Percentiles rank a stretch among this genome's conserved stretches.
Evolutionary conservation across 2,888 invertebrate genomes (phyloP).

Genomic region (Panopea generosa): DNA sequence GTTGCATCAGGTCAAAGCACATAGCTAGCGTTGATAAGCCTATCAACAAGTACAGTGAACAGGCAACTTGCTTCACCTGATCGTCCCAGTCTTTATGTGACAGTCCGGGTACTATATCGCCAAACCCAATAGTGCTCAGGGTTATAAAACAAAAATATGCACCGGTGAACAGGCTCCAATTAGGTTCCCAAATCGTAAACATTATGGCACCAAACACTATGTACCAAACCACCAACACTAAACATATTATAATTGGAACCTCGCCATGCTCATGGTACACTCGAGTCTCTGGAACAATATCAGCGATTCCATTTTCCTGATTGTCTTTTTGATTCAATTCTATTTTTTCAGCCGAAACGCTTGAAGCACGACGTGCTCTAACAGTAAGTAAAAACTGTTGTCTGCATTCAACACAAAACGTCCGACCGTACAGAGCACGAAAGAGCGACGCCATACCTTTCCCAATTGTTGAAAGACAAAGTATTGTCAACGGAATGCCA

Average conservation of each 20-base stretch:
- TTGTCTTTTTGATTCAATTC: slow-evolving; percentile 35
- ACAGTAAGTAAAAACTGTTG: slow-evolving; percentile 41
- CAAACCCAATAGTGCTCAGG: slow-evolving; percentile 85
- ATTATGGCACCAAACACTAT: slow-evolving; percentile 95
- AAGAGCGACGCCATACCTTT: slow-evolving; percentile 95
- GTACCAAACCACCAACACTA: slow-evolving; percentile 95
- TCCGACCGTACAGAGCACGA: slow-evolving; percentile 89
- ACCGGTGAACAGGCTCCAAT: slow-evolving; percentile 96
- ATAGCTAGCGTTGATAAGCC: slow-evolving; percentile 85
- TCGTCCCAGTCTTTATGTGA: slow-evolving; percentile 77
- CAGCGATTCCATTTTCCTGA: background rate
- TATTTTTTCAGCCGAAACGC: slow-evolving; percentile 25
- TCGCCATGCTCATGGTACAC: slow-evolving; percentile 36
- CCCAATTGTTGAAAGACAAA: slow-evolving; percentile 97
- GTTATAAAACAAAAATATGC: slow-evolving; percentile 86
- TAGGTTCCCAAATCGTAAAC: slow-evolving; percentile 96
- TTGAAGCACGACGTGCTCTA: slow-evolving; percentile 8
- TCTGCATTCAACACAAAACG: slow-evolving; percentile 55
- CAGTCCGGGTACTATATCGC: slow-evolving; percentile 85
- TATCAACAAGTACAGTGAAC: slow-evolving; percentile 84
- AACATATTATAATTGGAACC: slow-evolving; percentile 95
- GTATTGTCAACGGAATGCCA: slow-evolving; percentile 87
- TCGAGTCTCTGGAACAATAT: background rate
- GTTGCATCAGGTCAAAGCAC: slow-evolving; percentile 86
- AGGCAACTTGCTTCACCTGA: slow-evolving; percentile 80